Conservation (phyloP, 2,113 vertebrate species). For the Plectropomus leopardus region DNA sequence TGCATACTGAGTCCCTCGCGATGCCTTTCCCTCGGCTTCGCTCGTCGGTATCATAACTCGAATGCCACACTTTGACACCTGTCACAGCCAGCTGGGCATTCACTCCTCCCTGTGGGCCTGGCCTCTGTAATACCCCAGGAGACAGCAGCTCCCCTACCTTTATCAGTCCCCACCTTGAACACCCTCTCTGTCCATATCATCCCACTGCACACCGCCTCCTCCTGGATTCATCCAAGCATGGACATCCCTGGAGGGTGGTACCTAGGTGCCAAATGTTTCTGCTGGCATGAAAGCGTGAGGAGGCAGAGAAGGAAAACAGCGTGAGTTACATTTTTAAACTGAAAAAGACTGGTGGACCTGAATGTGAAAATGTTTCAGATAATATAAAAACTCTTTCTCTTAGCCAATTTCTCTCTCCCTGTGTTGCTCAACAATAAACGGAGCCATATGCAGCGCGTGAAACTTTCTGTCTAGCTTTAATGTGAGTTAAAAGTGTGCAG, state of each 20-base stretch:
- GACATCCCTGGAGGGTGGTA: constrained; percentile 31
- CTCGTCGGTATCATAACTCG: constrained; percentile 32
- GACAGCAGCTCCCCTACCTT: constrained; percentile 34
- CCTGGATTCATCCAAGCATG: constrained; percentile 30
- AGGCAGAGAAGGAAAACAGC: constrained; percentile 14
- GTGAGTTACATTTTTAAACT: background rate
- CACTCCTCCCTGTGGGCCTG: constrained; percentile 18
- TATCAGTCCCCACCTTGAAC: constrained; percentile 47
- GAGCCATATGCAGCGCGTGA: constrained; percentile 14
- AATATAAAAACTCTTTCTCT: background rate
- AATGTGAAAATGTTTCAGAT: background rate
- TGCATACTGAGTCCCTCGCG: constrained; percentile 33
- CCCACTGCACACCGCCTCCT: constrained; percentile 26
- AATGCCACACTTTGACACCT: constrained; percentile 33
- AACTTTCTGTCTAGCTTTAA: constrained; percentile 18
- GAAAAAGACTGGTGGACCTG: background rate
- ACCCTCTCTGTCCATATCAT: constrained; percentile 37
- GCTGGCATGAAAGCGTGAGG: constrained; percentile 10
- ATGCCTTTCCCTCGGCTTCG: background rate
- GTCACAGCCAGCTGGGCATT: constrained; percentile 34
- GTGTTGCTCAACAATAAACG: constrained; percentile 4
- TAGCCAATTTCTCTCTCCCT: constrained; percentile 10
- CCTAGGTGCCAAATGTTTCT: constrained; percentile 40
- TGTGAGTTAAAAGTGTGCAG: constrained; percentile 31
- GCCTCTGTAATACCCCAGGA: constrained; percentile 12